phyloP scores from a whole-genome alignment of 2,797 vertebrate species.

The Microctenopoma lineatum region DNA sequence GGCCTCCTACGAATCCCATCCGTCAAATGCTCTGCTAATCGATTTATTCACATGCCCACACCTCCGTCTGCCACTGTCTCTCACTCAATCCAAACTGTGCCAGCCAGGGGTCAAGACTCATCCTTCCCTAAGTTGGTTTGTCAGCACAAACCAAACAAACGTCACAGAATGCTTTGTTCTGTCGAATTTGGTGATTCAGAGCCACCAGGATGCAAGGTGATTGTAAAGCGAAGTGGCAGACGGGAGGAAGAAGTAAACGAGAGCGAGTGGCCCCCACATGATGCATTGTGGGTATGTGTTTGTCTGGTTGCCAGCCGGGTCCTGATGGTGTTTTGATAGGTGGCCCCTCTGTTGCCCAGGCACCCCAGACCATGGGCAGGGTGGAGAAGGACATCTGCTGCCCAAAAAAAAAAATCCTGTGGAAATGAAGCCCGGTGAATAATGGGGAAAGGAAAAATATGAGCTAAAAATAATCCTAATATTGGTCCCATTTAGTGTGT shows the following conservation, averaged over 20 bases:
- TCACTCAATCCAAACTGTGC: constrained; percentile 45
- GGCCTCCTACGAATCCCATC: constrained; percentile 78
- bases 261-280: constrained; percentile 41
- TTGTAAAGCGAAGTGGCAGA: constrained; percentile 38
- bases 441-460: not conserved
- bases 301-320: constrained; percentile 67
- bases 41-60: constrained; percentile 75
- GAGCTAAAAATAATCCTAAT: no score
- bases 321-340: constrained; percentile 79
- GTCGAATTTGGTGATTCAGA: constrained; percentile 25
- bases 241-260: constrained; percentile 47
- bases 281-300: constrained; percentile 65
- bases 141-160: constrained; percentile 29
- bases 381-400: constrained; percentile 75
- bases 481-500: not conserved
- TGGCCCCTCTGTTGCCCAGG: constrained; percentile 55
- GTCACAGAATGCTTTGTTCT: constrained; percentile 20
- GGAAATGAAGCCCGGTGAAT: constrained; percentile 45
- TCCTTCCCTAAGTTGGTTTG: constrained; percentile 45
- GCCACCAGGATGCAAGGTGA: constrained; percentile 26
- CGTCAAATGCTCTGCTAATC: constrained; percentile 79
- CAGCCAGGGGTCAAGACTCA: constrained; percentile 41
- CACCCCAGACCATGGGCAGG: constrained; percentile 44
- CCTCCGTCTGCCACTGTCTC: constrained; percentile 66
- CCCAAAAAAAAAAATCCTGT: constrained; percentile 32